A percentile compares a stretch with the other conserved stretches of the same genome.
Conservation (phyloP, 2,797 vertebrate species). For the Lithobates pipiens region DNA sequence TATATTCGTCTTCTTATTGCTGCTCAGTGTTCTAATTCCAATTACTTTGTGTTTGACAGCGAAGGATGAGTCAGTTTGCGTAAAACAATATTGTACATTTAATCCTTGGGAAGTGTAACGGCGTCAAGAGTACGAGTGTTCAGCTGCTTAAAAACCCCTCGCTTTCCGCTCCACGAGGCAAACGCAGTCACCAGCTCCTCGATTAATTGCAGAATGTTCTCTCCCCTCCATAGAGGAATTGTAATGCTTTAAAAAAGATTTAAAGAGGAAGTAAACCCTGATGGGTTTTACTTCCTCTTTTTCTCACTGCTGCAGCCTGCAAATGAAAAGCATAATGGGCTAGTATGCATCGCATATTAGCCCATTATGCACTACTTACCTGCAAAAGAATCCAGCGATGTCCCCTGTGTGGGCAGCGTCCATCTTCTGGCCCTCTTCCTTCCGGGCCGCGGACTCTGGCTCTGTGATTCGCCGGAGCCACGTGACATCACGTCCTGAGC, state of each 20-base stretch:
- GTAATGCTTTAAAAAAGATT: background rate
- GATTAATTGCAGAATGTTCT: slow-evolving; percentile 24
- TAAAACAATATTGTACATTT: background rate
- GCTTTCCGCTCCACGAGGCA: slow-evolving; percentile 25
- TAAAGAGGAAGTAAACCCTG: too few relatives aligned
- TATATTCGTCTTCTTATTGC: background rate
- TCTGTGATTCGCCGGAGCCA: too few relatives aligned
- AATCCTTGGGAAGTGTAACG: slow-evolving; percentile 31
- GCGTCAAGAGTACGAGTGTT: slow-evolving; percentile 13
- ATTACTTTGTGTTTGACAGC: background rate
- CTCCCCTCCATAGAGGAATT: background rate
- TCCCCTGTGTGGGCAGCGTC: too few relatives aligned
- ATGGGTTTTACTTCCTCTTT: too few relatives aligned
- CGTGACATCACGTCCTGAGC: too few relatives aligned
- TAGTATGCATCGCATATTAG: too few relatives aligned
- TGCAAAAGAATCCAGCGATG: too few relatives aligned
- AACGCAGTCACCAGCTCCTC: slow-evolving; percentile 23
- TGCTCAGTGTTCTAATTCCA: background rate
- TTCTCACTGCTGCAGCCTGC: too few relatives aligned
- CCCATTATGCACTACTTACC: too few relatives aligned
- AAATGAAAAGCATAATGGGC: too few relatives aligned
- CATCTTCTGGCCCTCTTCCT: too few relatives aligned
- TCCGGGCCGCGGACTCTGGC: too few relatives aligned
- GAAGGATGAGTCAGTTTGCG: background rate
- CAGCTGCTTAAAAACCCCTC: background rate